Evolutionary conservation across 2,888 invertebrate species (phyloP).

Genomic region (Esperia sulphurella): DNA sequence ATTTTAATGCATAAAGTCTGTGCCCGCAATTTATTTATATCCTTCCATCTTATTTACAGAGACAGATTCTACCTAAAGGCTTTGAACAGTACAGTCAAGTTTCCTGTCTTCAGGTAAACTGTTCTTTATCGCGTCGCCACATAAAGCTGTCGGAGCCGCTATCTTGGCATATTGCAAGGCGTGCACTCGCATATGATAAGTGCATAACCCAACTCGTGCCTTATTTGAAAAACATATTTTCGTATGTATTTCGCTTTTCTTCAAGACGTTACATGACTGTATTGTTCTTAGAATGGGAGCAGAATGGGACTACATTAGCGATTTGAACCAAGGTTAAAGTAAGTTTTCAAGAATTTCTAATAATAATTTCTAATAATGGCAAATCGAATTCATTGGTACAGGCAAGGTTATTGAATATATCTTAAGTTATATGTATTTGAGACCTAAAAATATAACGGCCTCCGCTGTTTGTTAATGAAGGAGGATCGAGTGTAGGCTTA

Average conservation of each 20-base stretch:
- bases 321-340: background rate
- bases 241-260: conserved; percentile 1
- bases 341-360: too few relatives aligned
- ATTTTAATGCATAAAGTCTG: too few relatives aligned
- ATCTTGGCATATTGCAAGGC: conserved; percentile 58
- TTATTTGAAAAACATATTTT: conserved; percentile 30
- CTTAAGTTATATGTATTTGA: too few relatives aligned
- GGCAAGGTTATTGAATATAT: too few relatives aligned
- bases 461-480: too few relatives aligned
- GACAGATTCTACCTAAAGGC: too few relatives aligned
- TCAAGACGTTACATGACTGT: background rate
- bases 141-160: conserved; percentile 55
- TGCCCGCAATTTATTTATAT: too few relatives aligned
- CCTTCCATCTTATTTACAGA: too few relatives aligned
- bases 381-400: too few relatives aligned
- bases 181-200: conserved; percentile 61
- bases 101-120: conserved; percentile 11
- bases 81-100: background rate
- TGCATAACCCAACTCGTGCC: conserved; percentile 38
- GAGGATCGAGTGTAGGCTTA: too few relatives aligned
- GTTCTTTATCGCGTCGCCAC: conserved; percentile 29
- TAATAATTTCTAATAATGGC: too few relatives aligned
- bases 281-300: background rate
- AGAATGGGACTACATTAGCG: background rate
- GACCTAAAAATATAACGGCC: too few relatives aligned